phyloP scores from a whole-genome alignment of 2,888 invertebrate genomes.

The Antitype chi region DNA sequence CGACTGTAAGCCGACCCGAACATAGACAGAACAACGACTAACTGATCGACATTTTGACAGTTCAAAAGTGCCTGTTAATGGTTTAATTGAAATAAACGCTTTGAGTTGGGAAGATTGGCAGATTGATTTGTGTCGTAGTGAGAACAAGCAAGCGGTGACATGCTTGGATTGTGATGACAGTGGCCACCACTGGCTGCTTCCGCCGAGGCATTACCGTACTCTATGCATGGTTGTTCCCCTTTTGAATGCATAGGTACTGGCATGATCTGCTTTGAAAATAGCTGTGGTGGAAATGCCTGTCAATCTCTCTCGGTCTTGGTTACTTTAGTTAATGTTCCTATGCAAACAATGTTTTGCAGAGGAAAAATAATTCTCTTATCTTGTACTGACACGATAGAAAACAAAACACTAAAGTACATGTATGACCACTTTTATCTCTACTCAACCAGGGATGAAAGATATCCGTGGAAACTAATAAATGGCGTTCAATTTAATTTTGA shows the following conservation, averaged over 20 bases:
- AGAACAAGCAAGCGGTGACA: not conserved
- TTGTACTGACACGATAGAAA: not conserved
- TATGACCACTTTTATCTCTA: not conserved
- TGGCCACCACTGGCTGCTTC: not conserved
- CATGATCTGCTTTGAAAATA: slow-evolving; percentile 21
- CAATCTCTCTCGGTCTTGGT: slow-evolving; percentile 13
- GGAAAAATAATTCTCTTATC: not conserved
- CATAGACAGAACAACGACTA: too few species aligned
- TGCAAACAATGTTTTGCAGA: not conserved
- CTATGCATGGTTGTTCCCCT: not conserved
- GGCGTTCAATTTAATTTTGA: too few species aligned
- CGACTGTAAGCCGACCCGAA: too few species aligned
- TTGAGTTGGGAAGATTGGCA: too few species aligned
- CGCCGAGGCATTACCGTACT: not conserved
- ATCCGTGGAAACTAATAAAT: too few species aligned
- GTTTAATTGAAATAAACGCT: too few species aligned
- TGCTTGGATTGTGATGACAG: not conserved
- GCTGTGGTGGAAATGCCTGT: slow-evolving; percentile 30
- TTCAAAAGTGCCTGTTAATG: too few species aligned
- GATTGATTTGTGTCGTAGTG: not conserved
- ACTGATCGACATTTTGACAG: too few species aligned
- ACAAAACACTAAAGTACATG: not conserved
- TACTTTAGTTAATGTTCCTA: not conserved
- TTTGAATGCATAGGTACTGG: not conserved
- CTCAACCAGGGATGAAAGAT: too few species aligned